Base-by-base conservation (phyloP, 1,140 invertebrate genomes). In the Brachionus paranguensis region DNA sequence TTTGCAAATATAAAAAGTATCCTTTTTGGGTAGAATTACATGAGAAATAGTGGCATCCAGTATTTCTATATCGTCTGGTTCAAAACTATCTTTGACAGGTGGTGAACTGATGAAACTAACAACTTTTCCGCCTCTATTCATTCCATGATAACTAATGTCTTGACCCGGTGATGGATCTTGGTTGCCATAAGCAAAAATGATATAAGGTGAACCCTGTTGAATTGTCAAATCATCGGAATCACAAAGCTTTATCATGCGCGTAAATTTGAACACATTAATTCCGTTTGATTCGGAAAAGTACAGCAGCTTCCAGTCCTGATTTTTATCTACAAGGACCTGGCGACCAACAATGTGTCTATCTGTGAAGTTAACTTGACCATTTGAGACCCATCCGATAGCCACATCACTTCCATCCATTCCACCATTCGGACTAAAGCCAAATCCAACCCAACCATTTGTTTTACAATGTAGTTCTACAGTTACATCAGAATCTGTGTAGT, bases 381-480 rank as follows among this genome's bases (percentile, higher is more conserved):
- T 81, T 86, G 94, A 93, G 6, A 95, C 92, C 94, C 94, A 95
- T n/a, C 92, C 91, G 12, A 95, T 89, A 5, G 95, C 91, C 85
- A 96, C 92, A 89, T 96, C 94, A 1, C 93, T 93, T 11, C 92
- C 92, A 86, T 91, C 91, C 94, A 95, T 95, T 86, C 92, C 91
- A 76, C 93, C 93, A 87, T 93, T 93, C 83, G 91, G 92, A 85
- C 93, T 94, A 87, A 94, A 93, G 78, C 94, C 94, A 86, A 95
- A 92, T 20, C 93, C 93, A 84, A 95, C 92, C 88, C 94, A 95
- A 85, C 94, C 94, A 85, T 91, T 91, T 55, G 93, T 94, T 88
- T 91, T 68, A 43, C 47, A 55, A 20, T 81, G 78, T 45, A 81
- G 8, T 43, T 81, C 78, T 0, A 24, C n/a, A 29, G 6, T 33